Conservation (phyloP, 2,888 invertebrate species). For the Nomada flava region DNA sequence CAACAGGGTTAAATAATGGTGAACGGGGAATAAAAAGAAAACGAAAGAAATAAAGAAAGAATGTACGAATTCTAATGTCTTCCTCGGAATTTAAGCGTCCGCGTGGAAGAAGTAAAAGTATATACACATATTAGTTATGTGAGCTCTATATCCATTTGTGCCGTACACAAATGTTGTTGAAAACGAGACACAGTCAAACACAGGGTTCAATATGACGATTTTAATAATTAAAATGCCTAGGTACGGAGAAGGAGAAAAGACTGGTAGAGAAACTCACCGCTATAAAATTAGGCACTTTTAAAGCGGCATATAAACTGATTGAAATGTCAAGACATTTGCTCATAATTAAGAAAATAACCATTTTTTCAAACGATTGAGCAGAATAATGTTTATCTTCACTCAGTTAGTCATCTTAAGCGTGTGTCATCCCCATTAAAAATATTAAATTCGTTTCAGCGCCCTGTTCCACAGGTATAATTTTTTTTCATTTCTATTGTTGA, state of each 20-base stretch:
- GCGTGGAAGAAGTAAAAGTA: slow-evolving; percentile 55
- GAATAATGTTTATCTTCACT: slow-evolving; percentile 42
- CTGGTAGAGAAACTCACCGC: slow-evolving; percentile 80
- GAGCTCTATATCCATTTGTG: slow-evolving; percentile 78
- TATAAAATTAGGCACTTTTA: slow-evolving; percentile 73
- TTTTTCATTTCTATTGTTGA: slow-evolving; percentile 18
- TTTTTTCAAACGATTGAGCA: slow-evolving; percentile 43
- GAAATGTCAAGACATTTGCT: slow-evolving; percentile 73
- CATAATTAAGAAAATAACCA: slow-evolving; percentile 67
- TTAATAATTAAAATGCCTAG: slow-evolving; percentile 78
- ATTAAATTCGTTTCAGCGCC: slow-evolving; percentile 21
- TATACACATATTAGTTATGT: slow-evolving; percentile 54
- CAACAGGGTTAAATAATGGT: slow-evolving; percentile 39
- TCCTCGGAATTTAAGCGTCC: slow-evolving; percentile 55
- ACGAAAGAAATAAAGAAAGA: not conserved
- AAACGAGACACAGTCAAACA: slow-evolving; percentile 62
- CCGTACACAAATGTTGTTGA: slow-evolving; percentile 72
- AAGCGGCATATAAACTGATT: slow-evolving; percentile 66
- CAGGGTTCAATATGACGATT: slow-evolving; percentile 77
- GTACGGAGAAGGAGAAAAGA: slow-evolving; percentile 81
- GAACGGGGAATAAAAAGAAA: slow-evolving; percentile 24
- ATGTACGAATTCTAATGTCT: slow-evolving; percentile 63
- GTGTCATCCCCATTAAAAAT: slow-evolving; percentile 49
- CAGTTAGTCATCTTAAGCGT: slow-evolving; percentile 33
- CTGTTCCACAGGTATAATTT: slow-evolving; percentile 20